Evolutionary conservation across 2,888 invertebrate genomes (phyloP), one percentile per base, ranked within the genome.

Genomic region (Slavum lentiscoides): DNA sequence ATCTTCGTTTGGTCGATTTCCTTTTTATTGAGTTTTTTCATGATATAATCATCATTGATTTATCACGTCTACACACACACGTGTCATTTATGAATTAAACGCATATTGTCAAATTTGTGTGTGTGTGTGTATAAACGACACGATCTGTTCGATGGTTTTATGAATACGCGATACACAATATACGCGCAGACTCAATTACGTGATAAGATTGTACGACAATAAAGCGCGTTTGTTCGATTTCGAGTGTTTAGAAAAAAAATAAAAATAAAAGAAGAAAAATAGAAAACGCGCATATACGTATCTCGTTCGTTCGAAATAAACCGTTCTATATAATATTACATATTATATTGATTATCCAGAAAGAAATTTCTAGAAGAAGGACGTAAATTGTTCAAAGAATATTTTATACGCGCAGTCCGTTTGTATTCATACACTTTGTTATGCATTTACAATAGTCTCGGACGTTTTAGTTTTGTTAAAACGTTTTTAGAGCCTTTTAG

Each of bases 401-500:
- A n/a, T n/a, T n/a, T 53, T 11, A 17, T 49, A 49, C 49, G 11
- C 49, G 5, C 49, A 9, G 11, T 9, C 11, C 49, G 49, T 49
- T 9, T 49, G 11, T 11, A 49, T 11, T 9, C 49, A 11, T 11
- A 7, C 9, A 11, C 11, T 49, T 49, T 49, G 6, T 49, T 49
- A 5, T 55, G 17, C n/a, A 19, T 39, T 17, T 55, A 55, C 17
- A 55, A n/a, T n/a, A 21, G 59, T 23, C 49, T 43, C 5, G 13
- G 55, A 64, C 55, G 55, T 21, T 62, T 17, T 15, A 55, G 59
- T 76, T 76, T 49, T 8, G 76, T 76, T 76, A 68, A 76, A 76
- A 76, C 49, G 76, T 59, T 76, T 68, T 30, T n/a, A n/a, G 43
- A 11, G 59, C 59, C 49, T 66, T 66, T 74, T 66, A 66, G 39